Percentiles rank a stretch among this genome's conserved stretches.
Conservation (phyloP, 1,140 invertebrate species). For the Bombus superbus region DNA sequence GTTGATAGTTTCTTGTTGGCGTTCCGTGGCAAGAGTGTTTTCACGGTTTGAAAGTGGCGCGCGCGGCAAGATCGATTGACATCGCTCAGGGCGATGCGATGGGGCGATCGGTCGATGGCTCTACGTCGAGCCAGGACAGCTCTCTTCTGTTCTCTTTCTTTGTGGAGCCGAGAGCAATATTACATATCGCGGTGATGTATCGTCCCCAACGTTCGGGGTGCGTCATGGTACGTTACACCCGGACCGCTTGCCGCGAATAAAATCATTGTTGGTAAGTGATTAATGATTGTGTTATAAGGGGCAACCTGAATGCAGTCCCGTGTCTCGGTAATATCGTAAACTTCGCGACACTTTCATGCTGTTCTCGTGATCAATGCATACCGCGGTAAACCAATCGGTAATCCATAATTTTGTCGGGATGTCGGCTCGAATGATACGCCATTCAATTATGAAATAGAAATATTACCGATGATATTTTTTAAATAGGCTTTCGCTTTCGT, state of each 20-base stretch:
- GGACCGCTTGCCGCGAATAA: slow-evolving; percentile 74
- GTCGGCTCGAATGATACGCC: not conserved
- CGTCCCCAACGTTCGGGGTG: slow-evolving; percentile 62
- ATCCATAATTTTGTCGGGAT: too few relatives aligned
- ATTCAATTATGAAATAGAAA: not conserved
- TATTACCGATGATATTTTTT: too few relatives aligned
- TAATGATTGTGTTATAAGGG: slow-evolving; percentile 70
- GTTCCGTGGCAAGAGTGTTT: slow-evolving; percentile 50
- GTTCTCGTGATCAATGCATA: slow-evolving; percentile 58
- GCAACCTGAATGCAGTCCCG: slow-evolving; percentile 54
- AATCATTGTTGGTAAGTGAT: slow-evolving; percentile 78
- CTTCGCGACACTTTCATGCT: slow-evolving; percentile 60
- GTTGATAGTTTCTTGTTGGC: slow-evolving; percentile 42
- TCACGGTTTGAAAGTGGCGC: slow-evolving; percentile 63
- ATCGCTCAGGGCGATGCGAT: slow-evolving; percentile 29
- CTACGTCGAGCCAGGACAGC: slow-evolving; percentile 47
- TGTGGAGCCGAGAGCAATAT: slow-evolving; percentile 60
- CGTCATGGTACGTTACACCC: slow-evolving; percentile 72
- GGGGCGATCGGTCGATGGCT: slow-evolving; percentile 39
- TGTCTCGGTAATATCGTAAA: slow-evolving; percentile 45
- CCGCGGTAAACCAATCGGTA: too few relatives aligned
- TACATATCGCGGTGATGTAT: slow-evolving; percentile 73
- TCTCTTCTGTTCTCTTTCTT: slow-evolving; percentile 44
- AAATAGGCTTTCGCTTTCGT: too few relatives aligned
- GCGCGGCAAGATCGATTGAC: slow-evolving; percentile 53